Evolutionary conservation across 2,797 vertebrate genomes (phyloP).

Genomic region (Poeciliopsis presidionis): DNA sequence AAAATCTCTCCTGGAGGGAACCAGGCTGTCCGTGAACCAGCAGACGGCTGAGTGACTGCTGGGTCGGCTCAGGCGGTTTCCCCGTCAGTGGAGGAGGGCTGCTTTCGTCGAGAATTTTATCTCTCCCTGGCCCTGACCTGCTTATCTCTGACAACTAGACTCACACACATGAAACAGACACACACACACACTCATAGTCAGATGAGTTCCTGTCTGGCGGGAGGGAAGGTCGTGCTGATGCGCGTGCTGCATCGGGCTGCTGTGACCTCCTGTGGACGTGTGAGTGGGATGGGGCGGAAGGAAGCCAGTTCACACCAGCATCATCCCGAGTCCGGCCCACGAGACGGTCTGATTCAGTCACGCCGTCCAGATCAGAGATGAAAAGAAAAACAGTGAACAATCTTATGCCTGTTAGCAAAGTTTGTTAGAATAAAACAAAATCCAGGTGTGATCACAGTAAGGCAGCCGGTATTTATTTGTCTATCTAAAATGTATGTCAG

Average conservation of each 20-base stretch:
- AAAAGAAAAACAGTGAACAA: neutral
- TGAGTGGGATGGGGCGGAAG: conserved; percentile 35
- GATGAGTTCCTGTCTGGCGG: conserved; percentile 31
- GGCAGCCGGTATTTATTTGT: neutral
- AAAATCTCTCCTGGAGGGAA: conserved; percentile 52
- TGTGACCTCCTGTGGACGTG: conserved; percentile 54
- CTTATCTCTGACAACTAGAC: conserved; percentile 54
- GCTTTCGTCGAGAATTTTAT: conserved; percentile 43
- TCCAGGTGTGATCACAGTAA: neutral
- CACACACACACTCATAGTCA: conserved; percentile 12
- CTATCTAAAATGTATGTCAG: neutral
- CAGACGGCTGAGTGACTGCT: conserved; percentile 6
- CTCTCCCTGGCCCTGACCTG: conserved; percentile 54
- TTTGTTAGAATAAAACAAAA: neutral
- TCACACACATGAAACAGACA: conserved; percentile 17
- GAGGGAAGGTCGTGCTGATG: conserved; percentile 24
- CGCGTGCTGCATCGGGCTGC: conserved; percentile 47
- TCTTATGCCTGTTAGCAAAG: neutral
- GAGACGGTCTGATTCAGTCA: conserved; percentile 3
- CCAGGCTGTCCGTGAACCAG: conserved; percentile 46
- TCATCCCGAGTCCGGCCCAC: neutral
- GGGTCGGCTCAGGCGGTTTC: conserved; percentile 31
- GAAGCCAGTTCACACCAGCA: conserved; percentile 47
- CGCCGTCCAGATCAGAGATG: conserved; percentile 6
- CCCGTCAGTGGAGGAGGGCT: conserved; percentile 3